Conservation (phyloP, 2,113 vertebrate genomes). For the Calyptommatus sinebrachiatus region DNA sequence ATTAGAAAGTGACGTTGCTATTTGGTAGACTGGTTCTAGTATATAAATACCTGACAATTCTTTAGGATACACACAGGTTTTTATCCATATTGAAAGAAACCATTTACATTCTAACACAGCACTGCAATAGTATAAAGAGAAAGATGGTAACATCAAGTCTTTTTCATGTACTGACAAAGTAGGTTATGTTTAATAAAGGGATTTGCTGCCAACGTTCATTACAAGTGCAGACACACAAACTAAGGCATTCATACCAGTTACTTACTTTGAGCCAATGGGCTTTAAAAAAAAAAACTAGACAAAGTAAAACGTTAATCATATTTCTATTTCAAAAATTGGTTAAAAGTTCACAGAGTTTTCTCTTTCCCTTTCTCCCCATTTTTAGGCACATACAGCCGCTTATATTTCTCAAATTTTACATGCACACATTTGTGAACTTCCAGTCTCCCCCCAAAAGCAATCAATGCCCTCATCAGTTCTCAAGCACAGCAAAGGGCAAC, state of each 20-base stretch:
- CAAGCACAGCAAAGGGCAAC: slow-evolving; percentile 36
- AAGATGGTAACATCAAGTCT: slow-evolving; percentile 53
- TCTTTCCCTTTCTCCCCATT: slow-evolving; percentile 32
- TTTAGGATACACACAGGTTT: slow-evolving; percentile 63
- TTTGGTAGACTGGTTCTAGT: slow-evolving; percentile 69
- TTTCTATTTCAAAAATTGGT: slow-evolving; percentile 36
- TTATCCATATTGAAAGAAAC: slow-evolving; percentile 62
- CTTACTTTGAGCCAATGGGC: slow-evolving; percentile 70
- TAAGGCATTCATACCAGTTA: slow-evolving; percentile 64
- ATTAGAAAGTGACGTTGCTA: slow-evolving; percentile 72
- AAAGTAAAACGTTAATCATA: slow-evolving; percentile 47
- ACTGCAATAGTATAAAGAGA: slow-evolving; percentile 63
- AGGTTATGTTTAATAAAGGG: slow-evolving; percentile 63
- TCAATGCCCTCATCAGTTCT: slow-evolving; percentile 41
- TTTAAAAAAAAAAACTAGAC: slow-evolving; percentile 50
- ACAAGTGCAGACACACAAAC: slow-evolving; percentile 69
- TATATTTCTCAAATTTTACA: slow-evolving; percentile 29
- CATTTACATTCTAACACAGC: slow-evolving; percentile 69
- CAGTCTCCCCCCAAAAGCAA: slow-evolving; percentile 39
- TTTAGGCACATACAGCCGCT: slow-evolving; percentile 49
- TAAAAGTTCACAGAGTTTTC: slow-evolving; percentile 56
- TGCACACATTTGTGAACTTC: slow-evolving; percentile 39
- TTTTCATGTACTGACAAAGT: slow-evolving; percentile 57
- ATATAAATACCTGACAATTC: slow-evolving; percentile 67
- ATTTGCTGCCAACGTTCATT: slow-evolving; percentile 52